phyloP scores from a whole-genome alignment of 2,797 vertebrate species.

The Myotis vivesi region DNA sequence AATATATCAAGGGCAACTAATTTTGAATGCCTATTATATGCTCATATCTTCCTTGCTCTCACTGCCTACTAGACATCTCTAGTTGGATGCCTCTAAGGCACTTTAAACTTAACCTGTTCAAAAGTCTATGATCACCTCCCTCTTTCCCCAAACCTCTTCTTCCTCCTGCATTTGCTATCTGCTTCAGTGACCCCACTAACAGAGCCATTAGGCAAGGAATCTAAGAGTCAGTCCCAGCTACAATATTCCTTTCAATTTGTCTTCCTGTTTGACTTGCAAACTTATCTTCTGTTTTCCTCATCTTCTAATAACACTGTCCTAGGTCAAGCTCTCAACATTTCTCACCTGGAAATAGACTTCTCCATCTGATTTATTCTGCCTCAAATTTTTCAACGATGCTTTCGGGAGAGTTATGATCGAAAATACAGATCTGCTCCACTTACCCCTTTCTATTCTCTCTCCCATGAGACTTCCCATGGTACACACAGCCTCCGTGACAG shows the following conservation, averaged over 20 bases:
- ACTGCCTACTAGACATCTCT: neutral
- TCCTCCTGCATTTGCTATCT: neutral
- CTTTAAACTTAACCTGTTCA: neutral
- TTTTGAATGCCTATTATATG: neutral
- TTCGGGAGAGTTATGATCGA: neutral
- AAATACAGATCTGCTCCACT: neutral
- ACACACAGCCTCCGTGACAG: neutral
- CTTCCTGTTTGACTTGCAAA: neutral
- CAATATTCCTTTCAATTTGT: neutral
- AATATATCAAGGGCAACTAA: neutral
- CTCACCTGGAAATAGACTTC: constrained; percentile 8
- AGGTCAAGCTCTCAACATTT: neutral
- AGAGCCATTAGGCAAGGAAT: neutral
- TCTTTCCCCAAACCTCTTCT: neutral
- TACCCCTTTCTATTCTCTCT: neutral
- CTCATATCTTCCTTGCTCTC: neutral
- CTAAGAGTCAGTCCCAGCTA: neutral
- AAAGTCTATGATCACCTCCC: neutral
- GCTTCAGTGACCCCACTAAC: neutral
- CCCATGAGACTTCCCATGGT: neutral
- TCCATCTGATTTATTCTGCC: neutral
- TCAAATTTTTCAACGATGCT: neutral
- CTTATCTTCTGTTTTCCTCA: neutral
- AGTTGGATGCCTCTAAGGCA: neutral
- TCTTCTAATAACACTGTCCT: neutral